Evolutionary conservation across 2,888 invertebrate species (phyloP).

Genomic region (Galerucella calmariensis): DNA sequence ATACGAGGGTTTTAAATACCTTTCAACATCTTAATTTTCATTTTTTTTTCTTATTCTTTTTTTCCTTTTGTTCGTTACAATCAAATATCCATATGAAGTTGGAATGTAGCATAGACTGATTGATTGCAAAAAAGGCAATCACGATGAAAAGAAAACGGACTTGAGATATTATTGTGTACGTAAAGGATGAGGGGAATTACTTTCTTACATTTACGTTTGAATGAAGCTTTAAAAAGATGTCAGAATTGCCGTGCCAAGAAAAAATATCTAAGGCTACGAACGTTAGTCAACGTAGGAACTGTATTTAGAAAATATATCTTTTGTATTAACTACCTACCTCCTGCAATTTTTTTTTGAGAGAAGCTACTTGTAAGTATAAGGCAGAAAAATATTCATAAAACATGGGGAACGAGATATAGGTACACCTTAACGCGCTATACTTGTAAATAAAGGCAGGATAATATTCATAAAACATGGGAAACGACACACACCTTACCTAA

Average conservation of each 20-base stretch:
- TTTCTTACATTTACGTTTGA: conserved; percentile 6
- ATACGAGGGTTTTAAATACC: conserved; percentile 35
- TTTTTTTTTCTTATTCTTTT: conserved; percentile 22
- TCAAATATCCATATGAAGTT: conserved; percentile 22
- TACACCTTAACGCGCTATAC: too few relatives aligned
- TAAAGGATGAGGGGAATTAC: neutral
- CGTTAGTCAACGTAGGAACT: too few relatives aligned
- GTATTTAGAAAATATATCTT: too few relatives aligned
- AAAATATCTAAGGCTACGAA: neutral
- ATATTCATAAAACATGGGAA: too few relatives aligned
- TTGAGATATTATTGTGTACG: neutral
- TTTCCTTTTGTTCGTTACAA: conserved; percentile 5
- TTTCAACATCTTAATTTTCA: conserved; percentile 20
- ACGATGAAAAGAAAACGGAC: conserved; percentile 20
- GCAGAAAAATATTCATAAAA: too few relatives aligned
- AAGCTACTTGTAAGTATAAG: too few relatives aligned
- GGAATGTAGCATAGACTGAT: conserved; percentile 6
- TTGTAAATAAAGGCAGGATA: too few relatives aligned
- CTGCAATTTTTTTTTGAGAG: too few relatives aligned
- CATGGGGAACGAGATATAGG: too few relatives aligned
- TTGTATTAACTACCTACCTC: too few relatives aligned
- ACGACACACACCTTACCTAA: too few relatives aligned
- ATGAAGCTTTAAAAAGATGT: neutral
- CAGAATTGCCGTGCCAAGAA: neutral
- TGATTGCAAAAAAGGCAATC: conserved; percentile 24